Percentiles rank a stretch among this genome's conserved stretches.
Evolutionary conservation across 2,888 invertebrate genomes (phyloP).

Genomic region (Drosophila nr. fundita): DNA sequence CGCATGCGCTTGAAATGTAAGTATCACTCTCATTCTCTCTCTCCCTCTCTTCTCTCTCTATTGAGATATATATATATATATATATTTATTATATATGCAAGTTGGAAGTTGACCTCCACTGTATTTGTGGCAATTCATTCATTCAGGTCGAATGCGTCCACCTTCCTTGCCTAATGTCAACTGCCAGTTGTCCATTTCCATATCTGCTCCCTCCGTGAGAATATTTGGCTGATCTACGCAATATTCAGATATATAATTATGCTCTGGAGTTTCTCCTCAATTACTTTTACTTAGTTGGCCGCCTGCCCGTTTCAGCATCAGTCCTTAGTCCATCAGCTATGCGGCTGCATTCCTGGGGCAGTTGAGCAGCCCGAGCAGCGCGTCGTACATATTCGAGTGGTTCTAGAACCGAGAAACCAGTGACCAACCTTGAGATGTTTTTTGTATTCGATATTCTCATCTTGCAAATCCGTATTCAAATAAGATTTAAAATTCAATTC

Average conservation of each 20-base stretch:
- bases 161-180: neutral
- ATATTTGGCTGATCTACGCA: neutral
- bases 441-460: neutral
- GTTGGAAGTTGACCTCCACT: neutral
- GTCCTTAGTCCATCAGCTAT: too few relatives aligned
- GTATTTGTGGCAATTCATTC: neutral
- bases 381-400: neutral
- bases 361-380: too few relatives aligned
- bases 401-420: neutral
- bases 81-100: neutral
- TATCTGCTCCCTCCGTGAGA: neutral
- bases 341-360: too few relatives aligned
- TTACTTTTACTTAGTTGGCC: neutral
- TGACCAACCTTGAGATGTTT: neutral
- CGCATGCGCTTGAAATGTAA: conserved; percentile 82
- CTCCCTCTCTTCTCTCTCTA: neutral
- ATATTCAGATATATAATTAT: neutral
- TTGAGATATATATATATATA: neutral
- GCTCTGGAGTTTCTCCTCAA: too few relatives aligned
- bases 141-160: neutral
- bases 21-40: conserved; percentile 28
- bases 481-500: neutral
- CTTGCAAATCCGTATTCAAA: neutral
- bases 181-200: neutral
- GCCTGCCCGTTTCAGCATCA: neutral